Evolutionary conservation across 2,797 vertebrate genomes (phyloP).

Genomic region (Neomorphus geoffroyi): DNA sequence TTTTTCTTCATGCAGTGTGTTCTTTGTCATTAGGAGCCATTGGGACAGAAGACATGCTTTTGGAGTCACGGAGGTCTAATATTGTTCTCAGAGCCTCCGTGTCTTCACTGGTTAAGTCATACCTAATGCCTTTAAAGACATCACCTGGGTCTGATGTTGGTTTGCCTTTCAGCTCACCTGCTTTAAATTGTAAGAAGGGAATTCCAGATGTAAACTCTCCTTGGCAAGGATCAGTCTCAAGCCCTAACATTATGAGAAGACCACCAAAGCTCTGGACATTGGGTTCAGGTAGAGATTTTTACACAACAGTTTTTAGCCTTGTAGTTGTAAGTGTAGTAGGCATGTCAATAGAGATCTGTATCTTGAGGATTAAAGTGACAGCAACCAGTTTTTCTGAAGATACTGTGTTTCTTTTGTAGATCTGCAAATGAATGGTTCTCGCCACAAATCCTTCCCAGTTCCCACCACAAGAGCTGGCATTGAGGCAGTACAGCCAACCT

Average conservation of each 20-base stretch:
- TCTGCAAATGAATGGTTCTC: slow-evolving; percentile 51
- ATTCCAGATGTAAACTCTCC: slow-evolving; percentile 79
- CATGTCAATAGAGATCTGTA: not conserved
- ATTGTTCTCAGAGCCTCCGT: slow-evolving; percentile 75
- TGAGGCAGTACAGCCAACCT: slow-evolving; percentile 77
- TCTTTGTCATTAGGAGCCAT: slow-evolving; percentile 62
- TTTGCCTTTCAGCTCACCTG: slow-evolving; percentile 82
- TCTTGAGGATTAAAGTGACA: not conserved
- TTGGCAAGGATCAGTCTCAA: slow-evolving; percentile 82
- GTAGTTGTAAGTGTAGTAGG: not conserved
- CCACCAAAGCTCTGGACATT: slow-evolving; percentile 91
- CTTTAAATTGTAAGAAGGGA: slow-evolving; percentile 76
- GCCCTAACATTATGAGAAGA: slow-evolving; percentile 84
- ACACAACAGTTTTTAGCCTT: not conserved
- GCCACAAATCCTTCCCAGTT: slow-evolving; percentile 25
- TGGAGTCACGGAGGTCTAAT: slow-evolving; percentile 76
- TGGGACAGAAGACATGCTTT: slow-evolving; percentile 73
- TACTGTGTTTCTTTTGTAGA: slow-evolving; percentile 25
- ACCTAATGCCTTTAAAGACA: slow-evolving; percentile 70
- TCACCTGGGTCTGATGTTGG: slow-evolving; percentile 80
- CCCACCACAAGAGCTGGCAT: slow-evolving; percentile 52
- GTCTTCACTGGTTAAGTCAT: slow-evolving; percentile 81
- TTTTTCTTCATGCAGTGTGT: not conserved
- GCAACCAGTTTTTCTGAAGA: not conserved
- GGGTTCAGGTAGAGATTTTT: slow-evolving; percentile 77